phyloP scores from a whole-genome alignment of 2,797 vertebrate genomes.

The Micromesistius poutassou region DNA sequence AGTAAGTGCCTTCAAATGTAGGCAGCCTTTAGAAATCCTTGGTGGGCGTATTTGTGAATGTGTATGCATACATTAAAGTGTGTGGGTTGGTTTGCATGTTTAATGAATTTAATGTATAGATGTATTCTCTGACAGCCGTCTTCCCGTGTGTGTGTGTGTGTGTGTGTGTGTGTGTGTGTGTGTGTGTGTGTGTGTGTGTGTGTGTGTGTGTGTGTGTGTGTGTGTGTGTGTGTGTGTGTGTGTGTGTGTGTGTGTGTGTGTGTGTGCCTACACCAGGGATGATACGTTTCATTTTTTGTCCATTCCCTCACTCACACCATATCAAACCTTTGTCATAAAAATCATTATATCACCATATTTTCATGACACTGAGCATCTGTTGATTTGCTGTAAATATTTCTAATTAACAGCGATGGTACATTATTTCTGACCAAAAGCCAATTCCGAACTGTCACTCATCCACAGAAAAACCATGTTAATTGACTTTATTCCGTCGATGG shows the following conservation, averaged over 20 bases:
- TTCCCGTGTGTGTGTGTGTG: not conserved
- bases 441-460: not conserved
- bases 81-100: constrained; percentile 40
- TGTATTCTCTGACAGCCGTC: constrained; percentile 1
- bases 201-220: not conserved
- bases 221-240: not conserved
- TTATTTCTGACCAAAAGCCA: not conserved
- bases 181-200: constrained; percentile 5
- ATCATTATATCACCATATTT: not conserved
- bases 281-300: not conserved
- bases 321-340: not conserved
- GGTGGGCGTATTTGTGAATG: constrained; percentile 27
- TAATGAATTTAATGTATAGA: constrained; percentile 23
- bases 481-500: not conserved
- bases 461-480: constrained; percentile 15
- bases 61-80: constrained; percentile 46
- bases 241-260: constrained; percentile 9
- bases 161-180: constrained; percentile 10
- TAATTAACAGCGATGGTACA: not conserved
- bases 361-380: not conserved
- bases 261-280: not conserved
- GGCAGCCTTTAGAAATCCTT: constrained; percentile 25
- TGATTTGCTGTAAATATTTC: not conserved
- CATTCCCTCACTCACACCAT: not conserved
- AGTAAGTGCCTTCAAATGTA: constrained; percentile 26